Base-by-base conservation (phyloP, 2,797 vertebrate species). In the Psittacula echo region DNA sequence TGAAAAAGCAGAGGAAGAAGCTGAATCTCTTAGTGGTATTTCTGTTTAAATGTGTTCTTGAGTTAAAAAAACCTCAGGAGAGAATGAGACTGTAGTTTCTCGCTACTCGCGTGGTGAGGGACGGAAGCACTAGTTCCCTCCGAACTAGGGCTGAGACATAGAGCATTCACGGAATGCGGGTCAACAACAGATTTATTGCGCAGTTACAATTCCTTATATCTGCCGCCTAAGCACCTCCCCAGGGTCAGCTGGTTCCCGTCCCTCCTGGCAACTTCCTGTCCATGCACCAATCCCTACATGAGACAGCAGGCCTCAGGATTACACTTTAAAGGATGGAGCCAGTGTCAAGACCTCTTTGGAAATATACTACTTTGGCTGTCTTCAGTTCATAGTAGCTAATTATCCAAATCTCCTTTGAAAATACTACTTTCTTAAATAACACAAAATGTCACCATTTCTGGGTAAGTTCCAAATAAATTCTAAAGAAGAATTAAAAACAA, bases 281-380 rank as follows among this genome's bases (percentile, higher is more conserved):
- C 37, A 9, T 37, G 37, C 37, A 37, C 37, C 37, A 37, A 37
- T 37, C 37, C 37, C 37, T 37, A 37, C 37, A 37, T 37, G 37
- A 77, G 60, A 94, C 75, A 77, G 48, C 29, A 83, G 51, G 41
- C 50, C 47, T 83, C 37, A 65, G 79, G 51, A 68, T 92, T 85
- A 34, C 44, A 51, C 41, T 86, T 78, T 75, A 78, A 84, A 86
- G 48, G 34, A 50, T 91, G 62, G 87, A 94, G 87, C 58, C 79
- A 81, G 26, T 84, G 85, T 93, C 70, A 83, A 75, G 85, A 95
- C 91, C 70, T 93, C 20, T 61, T 72, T 78, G 48, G 39, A 72
- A 68, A 50, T 50, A 29, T 44, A 32, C 26, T 91, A 22, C 62
- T 91, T 89, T 77, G 76, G 53, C 72, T 89, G 27, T 71, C 26